These are phyloP conservation scores for Cyanoramphus novaezelandiae DNA, from an alignment of 2,113 vertebrate genomes.

Conservation along the genomic window DNA sequence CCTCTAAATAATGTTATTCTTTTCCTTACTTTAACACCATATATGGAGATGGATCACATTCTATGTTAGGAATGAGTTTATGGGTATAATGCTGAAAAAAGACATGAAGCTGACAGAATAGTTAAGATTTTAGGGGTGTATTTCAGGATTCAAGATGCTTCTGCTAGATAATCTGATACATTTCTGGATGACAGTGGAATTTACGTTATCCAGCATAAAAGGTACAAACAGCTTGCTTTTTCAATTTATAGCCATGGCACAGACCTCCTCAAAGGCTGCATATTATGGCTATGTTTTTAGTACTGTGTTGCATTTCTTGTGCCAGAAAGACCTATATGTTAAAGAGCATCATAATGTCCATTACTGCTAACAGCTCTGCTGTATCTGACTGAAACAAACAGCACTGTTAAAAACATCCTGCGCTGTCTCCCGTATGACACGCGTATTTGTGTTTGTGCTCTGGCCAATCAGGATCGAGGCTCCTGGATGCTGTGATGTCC, in stretches of 20 bases:
- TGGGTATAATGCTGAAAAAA: not conserved
- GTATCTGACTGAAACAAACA: not conserved
- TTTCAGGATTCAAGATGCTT: not conserved
- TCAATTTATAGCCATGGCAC: not conserved
- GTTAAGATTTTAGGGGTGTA: not conserved
- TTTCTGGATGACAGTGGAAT: not conserved
- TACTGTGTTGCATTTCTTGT: not conserved
- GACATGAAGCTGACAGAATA: not conserved
- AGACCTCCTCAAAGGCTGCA: not conserved
- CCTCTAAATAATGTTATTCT: not conserved
- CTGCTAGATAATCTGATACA: not conserved
- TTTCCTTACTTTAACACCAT: not conserved
- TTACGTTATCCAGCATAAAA: no score
- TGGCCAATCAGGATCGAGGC: not conserved
- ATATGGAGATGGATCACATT: not conserved
- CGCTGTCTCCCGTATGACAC: accelerated
- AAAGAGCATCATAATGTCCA: not conserved
- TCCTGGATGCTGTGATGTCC: not conserved
- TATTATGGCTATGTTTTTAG: not conserved
- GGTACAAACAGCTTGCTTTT: not conserved
- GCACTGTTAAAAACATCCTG: not conserved
- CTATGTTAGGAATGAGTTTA: not conserved
- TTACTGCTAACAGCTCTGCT: not conserved
- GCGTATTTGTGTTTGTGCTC: not conserved
- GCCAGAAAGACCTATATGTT: not conserved